Conservation (phyloP, 2,797 vertebrate species). For the Hybognathus amarus region DNA sequence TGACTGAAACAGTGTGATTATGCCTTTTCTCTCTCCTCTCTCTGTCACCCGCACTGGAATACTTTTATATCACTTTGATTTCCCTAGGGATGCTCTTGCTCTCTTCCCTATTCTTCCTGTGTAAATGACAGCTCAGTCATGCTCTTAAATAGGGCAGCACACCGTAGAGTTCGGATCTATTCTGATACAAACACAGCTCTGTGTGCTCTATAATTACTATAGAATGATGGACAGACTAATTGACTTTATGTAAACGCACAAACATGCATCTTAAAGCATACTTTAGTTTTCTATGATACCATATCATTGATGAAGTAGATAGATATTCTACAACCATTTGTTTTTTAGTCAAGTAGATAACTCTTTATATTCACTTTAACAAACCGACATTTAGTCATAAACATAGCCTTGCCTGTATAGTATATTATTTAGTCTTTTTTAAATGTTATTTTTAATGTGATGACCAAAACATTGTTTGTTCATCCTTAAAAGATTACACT, state of each 20-base stretch:
- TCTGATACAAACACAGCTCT: slow-evolving; percentile 5
- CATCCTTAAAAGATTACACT: no score
- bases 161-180: neutral
- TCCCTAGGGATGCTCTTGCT: slow-evolving; percentile 49
- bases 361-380: neutral
- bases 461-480: no score
- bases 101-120: slow-evolving; percentile 32
- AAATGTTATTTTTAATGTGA: no score
- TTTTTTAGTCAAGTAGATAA: neutral
- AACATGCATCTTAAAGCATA: neutral
- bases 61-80: slow-evolving; percentile 57
- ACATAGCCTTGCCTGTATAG: no score
- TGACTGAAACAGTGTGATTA: slow-evolving; percentile 43
- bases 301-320: neutral
- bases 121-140: slow-evolving; percentile 49
- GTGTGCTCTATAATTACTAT: neutral
- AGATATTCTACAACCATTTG: neutral
- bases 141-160: slow-evolving; percentile 44
- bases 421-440: neutral
- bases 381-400: neutral
- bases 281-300: neutral
- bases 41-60: slow-evolving; percentile 41
- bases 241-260: neutral
- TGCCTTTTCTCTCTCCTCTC: slow-evolving; percentile 26
- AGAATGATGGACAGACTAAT: neutral